Evolutionary conservation across 2,888 invertebrate species (phyloP).

Genomic region (Chrysolina oricalcia): DNA sequence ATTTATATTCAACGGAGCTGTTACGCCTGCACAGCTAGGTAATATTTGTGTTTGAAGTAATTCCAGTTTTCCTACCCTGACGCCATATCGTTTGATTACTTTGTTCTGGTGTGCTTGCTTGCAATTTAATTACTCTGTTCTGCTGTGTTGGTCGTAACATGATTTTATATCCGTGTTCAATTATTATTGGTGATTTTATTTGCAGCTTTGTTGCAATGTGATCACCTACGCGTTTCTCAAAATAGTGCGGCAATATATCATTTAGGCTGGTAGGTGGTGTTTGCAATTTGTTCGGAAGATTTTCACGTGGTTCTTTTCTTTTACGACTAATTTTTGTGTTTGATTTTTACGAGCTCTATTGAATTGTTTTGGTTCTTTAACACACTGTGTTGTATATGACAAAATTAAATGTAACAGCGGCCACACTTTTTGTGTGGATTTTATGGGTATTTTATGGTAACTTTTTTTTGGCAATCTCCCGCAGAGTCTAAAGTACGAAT

Average conservation of each 20-base stretch:
- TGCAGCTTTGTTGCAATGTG: neutral
- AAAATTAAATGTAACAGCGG: no score
- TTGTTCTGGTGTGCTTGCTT: neutral
- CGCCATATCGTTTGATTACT: no score
- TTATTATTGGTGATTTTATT: neutral
- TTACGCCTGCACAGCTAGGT: neutral
- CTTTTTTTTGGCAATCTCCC: no score
- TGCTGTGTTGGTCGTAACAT: neutral
- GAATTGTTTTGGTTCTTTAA: no score
- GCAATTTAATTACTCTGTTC: neutral
- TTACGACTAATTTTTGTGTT: no score
- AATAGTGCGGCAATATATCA: neutral
- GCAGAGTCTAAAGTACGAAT: no score
- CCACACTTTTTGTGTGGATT: no score
- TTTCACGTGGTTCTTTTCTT: neutral
- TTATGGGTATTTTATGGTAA: no score
- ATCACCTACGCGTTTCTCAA: neutral
- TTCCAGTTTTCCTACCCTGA: no score
- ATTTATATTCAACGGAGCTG: neutral
- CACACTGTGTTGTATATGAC: no score
- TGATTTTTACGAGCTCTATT: no score
- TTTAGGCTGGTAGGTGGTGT: neutral
- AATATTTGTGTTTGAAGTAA: no score
- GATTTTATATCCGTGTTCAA: neutral
- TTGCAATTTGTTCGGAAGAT: neutral